Evolutionary conservation across 1,140 invertebrate genomes (phyloP).

Genomic region (Achatina immaculata): DNA sequence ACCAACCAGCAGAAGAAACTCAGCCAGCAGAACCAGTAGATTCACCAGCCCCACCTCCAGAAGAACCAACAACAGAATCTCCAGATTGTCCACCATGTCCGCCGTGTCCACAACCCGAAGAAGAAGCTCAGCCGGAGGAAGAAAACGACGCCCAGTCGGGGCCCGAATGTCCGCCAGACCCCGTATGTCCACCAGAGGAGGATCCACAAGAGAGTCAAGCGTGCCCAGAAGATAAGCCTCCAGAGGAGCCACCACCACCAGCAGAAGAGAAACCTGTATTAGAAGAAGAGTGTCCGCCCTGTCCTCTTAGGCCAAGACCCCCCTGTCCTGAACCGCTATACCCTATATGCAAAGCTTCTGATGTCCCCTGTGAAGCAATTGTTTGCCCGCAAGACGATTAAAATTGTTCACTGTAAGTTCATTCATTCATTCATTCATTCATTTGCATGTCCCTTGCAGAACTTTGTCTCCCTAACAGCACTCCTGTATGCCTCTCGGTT

Average conservation of each 20-base stretch:
- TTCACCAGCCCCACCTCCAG: not conserved
- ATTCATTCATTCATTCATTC: too few relatives aligned
- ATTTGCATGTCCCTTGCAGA: too few relatives aligned
- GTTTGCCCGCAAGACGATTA: slow-evolving; percentile 3
- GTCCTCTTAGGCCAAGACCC: not conserved
- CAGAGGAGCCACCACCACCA: not conserved
- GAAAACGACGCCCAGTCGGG: not conserved
- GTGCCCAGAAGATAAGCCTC: too few relatives aligned
- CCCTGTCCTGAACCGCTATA: not conserved
- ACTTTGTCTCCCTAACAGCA: too few relatives aligned
- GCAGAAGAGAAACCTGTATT: not conserved
- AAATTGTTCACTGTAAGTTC: not conserved
- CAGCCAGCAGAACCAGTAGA: not conserved
- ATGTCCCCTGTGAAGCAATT: not conserved
- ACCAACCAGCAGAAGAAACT: not conserved
- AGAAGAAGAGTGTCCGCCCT: not conserved
- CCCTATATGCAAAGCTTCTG: not conserved
- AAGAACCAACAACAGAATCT: not conserved
- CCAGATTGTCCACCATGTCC: not conserved
- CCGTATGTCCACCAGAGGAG: not conserved
- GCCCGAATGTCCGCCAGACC: not conserved
- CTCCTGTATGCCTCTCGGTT: too few relatives aligned
- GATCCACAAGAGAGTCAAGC: not conserved
- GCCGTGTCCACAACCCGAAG: not conserved
- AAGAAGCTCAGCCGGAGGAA: not conserved